Base-by-base conservation (phyloP, 2,797 vertebrate species). In the Pampus argenteus region DNA sequence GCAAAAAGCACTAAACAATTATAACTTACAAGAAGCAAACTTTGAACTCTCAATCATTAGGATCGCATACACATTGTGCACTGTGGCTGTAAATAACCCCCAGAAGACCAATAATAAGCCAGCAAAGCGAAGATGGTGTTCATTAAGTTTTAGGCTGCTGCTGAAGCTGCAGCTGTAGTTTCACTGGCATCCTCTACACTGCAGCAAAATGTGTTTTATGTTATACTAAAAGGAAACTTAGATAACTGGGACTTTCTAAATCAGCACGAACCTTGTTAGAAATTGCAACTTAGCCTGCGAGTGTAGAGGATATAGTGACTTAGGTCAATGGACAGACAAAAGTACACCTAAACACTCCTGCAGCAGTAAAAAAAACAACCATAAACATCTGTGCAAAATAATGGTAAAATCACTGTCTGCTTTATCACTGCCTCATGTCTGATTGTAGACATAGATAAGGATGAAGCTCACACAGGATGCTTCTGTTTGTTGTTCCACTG, bases 401-500 rank as follows among this genome's bases (percentile, higher is more conserved):
- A 65, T 17, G 40, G 14, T 48, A 26, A 25, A 23, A 48, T 38
- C 3, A 9, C 6, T 15, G 7, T 50, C n/a, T 23, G 22, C n/a
- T 38, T 18, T 31, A 6, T 52, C 64, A 28, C 20, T 22, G n/a
- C 2, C 22, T 26, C 28, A 29, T 64, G n/a, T n/a, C 52, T 42
- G 50, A 34, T 22, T 34, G n/a, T 7, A 15, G 36, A 23, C 17
- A 48, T 18, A 29, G 49, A 71, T 54, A 38, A 29, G 64, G n/a
- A 68, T 52, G 52, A 59, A 48, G 51, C 56, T 45, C 23, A 15
- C 14, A 38, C 22, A 54, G 58, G 72, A 56, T 71, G 71, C 49
- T 49, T 65, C 45, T 75, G 26, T 72, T 81, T 64, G 28, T 50
- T 71, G 66, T 76, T 69, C 59, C 44, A 14, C 50, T 76, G 34